phyloP scores from a whole-genome alignment of 2,888 invertebrate species.

The Mactromeris polynyma region DNA sequence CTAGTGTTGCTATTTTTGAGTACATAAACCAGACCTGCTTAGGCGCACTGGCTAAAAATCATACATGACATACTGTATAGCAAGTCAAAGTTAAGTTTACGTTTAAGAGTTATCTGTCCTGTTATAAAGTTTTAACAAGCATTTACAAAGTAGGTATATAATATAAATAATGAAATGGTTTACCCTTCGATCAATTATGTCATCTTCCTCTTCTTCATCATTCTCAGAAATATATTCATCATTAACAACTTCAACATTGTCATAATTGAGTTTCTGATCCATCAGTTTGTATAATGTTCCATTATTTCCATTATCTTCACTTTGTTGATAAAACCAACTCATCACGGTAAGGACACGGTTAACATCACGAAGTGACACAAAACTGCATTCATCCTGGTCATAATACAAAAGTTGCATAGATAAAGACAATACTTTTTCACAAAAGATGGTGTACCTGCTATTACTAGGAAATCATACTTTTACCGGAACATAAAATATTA shows the following conservation, averaged over 20 bases:
- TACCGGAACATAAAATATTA: too few relatives aligned
- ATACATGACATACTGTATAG: too few relatives aligned
- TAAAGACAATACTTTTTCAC: too few relatives aligned
- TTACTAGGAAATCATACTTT: too few relatives aligned
- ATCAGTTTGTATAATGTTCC: constrained; percentile 63
- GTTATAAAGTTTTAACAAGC: too few relatives aligned
- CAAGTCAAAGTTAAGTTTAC: too few relatives aligned
- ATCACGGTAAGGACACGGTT: constrained; percentile 81
- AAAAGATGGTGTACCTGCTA: too few relatives aligned
- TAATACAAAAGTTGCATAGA: too few relatives aligned
- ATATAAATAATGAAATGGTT: background rate
- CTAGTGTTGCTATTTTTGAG: too few relatives aligned
- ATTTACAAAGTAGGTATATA: background rate
- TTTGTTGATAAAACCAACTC: constrained; percentile 79
- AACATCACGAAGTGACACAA: constrained; percentile 84
- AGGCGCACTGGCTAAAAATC: too few relatives aligned
- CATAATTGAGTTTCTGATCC: constrained; percentile 52
- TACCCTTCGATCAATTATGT: background rate
- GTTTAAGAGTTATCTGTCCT: too few relatives aligned
- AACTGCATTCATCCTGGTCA: constrained; percentile 58
- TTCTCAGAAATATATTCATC: background rate
- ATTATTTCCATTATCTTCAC: constrained; percentile 17
- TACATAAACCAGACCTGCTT: too few relatives aligned
- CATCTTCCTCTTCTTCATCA: background rate
- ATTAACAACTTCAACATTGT: constrained; percentile 22